Evolutionary conservation across 1,140 invertebrate species (phyloP).

Genomic region (Monomorium pharaonis): DNA sequence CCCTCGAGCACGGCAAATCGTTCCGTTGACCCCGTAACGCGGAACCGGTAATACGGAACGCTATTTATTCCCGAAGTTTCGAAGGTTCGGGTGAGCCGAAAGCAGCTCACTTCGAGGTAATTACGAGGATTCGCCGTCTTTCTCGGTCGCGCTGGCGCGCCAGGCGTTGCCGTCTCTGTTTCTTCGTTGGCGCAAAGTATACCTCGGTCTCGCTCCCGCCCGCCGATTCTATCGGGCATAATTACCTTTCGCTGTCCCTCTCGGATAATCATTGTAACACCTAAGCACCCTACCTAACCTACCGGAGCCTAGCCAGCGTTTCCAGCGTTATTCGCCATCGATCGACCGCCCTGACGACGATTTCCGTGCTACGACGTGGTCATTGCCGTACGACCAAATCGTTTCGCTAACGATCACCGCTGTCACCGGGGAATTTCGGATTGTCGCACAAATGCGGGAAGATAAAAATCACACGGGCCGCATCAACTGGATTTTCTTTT

Average conservation of each 20-base stretch:
- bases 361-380: conserved; percentile 75
- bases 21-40: conserved; percentile 75
- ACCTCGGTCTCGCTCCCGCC: conserved; percentile 77
- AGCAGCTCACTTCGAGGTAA: conserved; percentile 85
- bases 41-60: conserved; percentile 80
- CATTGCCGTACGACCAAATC: conserved; percentile 70
- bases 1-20: conserved; percentile 33
- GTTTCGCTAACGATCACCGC: conserved; percentile 73
- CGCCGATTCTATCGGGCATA: conserved; percentile 84
- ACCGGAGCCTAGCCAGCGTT: conserved; percentile 81
- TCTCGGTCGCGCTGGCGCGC: conserved; percentile 62
- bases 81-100: conserved; percentile 83
- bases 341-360: conserved; percentile 74
- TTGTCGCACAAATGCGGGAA: conserved; percentile 45
- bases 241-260: conserved; percentile 85
- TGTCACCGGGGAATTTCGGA: conserved; percentile 66
- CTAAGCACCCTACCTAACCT: conserved; percentile 85
- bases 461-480: conserved; percentile 8
- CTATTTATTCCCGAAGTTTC: conserved; percentile 85
- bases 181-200: conserved; percentile 81
- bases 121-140: conserved; percentile 82
- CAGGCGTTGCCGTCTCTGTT: conserved; percentile 71
- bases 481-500: background rate
- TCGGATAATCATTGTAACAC: conserved; percentile 86
- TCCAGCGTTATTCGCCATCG: conserved; percentile 81